These are phyloP conservation scores for Accipiter virgatus DNA, from an alignment of 2,113 vertebrate genomes.

Conservation along the genomic window DNA sequence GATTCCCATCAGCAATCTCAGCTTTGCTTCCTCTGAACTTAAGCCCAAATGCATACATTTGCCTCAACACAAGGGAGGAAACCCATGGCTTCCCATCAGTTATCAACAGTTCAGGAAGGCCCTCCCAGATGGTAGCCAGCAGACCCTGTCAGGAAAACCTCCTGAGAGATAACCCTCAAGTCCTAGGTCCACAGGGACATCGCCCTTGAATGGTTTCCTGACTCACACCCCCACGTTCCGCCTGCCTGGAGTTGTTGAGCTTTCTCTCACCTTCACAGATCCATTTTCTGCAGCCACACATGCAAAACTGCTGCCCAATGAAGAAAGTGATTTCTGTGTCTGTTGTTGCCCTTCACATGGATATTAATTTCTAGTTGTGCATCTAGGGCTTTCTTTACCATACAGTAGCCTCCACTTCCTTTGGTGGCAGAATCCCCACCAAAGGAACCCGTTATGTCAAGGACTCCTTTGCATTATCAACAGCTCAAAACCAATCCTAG, in stretches of 20 bases:
- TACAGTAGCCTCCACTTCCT: neutral
- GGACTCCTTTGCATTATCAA: neutral
- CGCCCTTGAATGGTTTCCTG: neutral
- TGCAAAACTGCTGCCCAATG: neutral
- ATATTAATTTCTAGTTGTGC: neutral
- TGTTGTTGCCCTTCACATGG: neutral
- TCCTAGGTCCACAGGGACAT: neutral
- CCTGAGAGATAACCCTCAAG: constrained; percentile 32
- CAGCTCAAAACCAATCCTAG: neutral
- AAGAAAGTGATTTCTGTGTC: neutral
- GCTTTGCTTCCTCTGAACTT: constrained; percentile 23
- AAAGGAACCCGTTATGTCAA: neutral
- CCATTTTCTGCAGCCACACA: neutral
- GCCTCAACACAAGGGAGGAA: constrained; percentile 17
- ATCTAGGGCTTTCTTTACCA: neutral
- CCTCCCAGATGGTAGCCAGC: constrained; percentile 2
- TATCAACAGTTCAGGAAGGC: constrained; percentile 53
- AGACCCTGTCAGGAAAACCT: constrained; percentile 30
- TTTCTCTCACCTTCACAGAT: neutral
- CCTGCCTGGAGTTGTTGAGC: neutral
- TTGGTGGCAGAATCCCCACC: neutral
- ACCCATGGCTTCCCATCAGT: constrained; percentile 11
- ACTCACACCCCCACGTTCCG: neutral
- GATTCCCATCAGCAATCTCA: neutral
- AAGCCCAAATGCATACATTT: neutral